These are phyloP conservation scores for Natator depressus DNA, from an alignment of 2,113 vertebrate species.

Conservation along the genomic window DNA sequence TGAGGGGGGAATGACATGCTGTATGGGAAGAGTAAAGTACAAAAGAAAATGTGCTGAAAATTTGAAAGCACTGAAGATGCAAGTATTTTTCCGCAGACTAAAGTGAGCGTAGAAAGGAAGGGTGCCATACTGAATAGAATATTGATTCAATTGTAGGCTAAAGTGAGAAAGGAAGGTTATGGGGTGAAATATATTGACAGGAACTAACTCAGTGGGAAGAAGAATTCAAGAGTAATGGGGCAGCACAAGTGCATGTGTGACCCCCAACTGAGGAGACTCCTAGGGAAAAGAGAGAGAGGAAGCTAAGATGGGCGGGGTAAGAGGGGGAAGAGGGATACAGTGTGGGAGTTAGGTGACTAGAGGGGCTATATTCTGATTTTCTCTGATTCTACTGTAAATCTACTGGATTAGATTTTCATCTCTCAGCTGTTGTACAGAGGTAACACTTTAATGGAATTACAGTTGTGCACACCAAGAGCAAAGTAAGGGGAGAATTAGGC, in stretches of 20 bases:
- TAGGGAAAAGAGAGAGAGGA: neutral
- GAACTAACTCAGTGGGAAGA: constrained; percentile 5
- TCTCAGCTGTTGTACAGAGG: neutral
- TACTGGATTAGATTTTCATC: neutral
- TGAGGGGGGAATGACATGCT: neutral
- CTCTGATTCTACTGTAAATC: neutral
- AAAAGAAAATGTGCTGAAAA: constrained; percentile 33
- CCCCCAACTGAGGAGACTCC: neutral
- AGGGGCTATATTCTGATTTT: neutral
- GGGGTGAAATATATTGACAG: neutral
- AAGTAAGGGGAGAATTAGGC: neutral
- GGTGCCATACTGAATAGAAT: neutral
- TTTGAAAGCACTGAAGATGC: neutral
- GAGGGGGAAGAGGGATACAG: too few species aligned
- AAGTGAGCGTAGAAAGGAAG: neutral
- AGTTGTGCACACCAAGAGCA: neutral
- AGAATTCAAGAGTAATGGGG: neutral
- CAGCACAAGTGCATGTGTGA: neutral
- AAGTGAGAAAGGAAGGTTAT: constrained; percentile 19
- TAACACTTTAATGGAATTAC: neutral
- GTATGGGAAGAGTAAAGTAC: neutral
- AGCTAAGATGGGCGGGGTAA: neutral
- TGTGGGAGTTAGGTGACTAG: neutral
- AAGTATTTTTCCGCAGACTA: neutral
- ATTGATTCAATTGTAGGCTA: neutral